phyloP scores from a whole-genome alignment of 2,113 vertebrate genomes.

The Scomber colias region DNA sequence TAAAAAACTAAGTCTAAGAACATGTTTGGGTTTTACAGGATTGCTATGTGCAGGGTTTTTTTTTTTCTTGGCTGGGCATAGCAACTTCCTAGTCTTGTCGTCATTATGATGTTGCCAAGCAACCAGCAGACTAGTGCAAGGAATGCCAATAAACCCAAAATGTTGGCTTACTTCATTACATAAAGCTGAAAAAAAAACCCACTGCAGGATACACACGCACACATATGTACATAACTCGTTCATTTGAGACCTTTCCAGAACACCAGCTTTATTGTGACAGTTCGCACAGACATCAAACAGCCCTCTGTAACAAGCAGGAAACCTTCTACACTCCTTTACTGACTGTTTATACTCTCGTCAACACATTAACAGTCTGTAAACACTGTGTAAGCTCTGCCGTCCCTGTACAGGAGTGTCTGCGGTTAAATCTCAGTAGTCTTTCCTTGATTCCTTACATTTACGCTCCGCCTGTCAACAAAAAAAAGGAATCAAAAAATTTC shows the following conservation, averaged over 20 bases:
- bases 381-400: slow-evolving; percentile 1
- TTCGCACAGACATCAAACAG: slow-evolving; percentile 57
- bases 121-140: too few species aligned
- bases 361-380: slow-evolving; percentile 7
- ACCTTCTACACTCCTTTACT: background rate
- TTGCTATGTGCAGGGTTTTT: too few species aligned
- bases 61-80: too few species aligned
- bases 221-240: background rate
- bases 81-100: too few species aligned
- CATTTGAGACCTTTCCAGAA: slow-evolving; percentile 52
- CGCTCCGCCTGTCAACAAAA: background rate
- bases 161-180: too few species aligned
- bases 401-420: slow-evolving; percentile 13
- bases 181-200: background rate
- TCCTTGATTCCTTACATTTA: background rate
- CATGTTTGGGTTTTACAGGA: too few species aligned
- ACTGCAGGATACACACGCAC: background rate
- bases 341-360: background rate
- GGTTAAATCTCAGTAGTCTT: slow-evolving; percentile 37
- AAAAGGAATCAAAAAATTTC: slow-evolving; percentile 17
- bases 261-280: slow-evolving; percentile 74
- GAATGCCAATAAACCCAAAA: too few species aligned
- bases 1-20: too few species aligned
- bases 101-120: too few species aligned
- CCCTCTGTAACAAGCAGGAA: slow-evolving; percentile 43